Evolutionary conservation across 2,888 invertebrate species (phyloP), one percentile per base, ranked within the genome.

Genomic region (Chymomyza procnemis): DNA sequence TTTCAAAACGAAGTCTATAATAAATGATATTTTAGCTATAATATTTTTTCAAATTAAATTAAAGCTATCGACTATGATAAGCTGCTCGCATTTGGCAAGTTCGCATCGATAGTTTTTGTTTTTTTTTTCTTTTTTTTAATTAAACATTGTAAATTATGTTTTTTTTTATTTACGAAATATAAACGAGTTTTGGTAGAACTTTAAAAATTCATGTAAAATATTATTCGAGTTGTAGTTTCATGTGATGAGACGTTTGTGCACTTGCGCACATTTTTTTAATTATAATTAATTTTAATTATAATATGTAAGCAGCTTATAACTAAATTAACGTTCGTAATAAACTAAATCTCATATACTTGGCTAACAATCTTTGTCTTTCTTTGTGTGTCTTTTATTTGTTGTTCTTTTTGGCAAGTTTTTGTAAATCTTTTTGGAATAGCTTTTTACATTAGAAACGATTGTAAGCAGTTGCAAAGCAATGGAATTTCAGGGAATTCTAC

Each of bases 301-400:
- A 30, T 30, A 30, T 30, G 6, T 30, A 41, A 41, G 56, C 21
- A 56, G n/a, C 41, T 41, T 57, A 41, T 22, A 82, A 82, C 76
- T 68, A 85, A 73, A 78, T 85, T 71, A 82, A 82, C 81, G 71
- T 80, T 83, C 76, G 34, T 54, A 75, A 83, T 78, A 70, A 71
- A 67, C 75, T 78, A 85, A 80, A 69, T 76, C 72, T 74, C 71
- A 71, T 85, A 69, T 85, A 69, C 60, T 69, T 82, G 64, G 26
- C 63, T 74, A 83, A 75, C 61, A 61, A 69, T 76, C 66, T 78
- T 69, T 80, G 79, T 67, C 61, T 70, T 71, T 66, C 63, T 76
- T 68, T 54, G 59, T 66, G 6, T 78, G 68, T 78, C 70, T 74
- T 8, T 50, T n/a, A 8, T 67, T 66, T 67, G 52, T 41, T 26